Percentiles rank a stretch among this genome's conserved stretches.
These are phyloP conservation scores for Poecile atricapillus DNA, from an alignment of 2,113 vertebrate species.

Conservation along the genomic window DNA sequence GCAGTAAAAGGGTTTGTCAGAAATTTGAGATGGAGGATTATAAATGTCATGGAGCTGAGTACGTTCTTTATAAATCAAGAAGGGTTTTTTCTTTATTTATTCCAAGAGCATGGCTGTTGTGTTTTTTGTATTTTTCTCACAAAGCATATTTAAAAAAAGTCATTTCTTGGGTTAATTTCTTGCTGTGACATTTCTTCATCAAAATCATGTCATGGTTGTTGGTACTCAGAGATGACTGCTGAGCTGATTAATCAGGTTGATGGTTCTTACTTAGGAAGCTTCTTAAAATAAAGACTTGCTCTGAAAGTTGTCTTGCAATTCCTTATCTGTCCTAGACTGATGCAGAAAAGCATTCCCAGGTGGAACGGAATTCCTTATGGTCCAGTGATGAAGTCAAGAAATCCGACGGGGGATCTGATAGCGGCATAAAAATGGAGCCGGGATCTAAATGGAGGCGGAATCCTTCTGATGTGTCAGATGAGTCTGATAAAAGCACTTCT, in stretches of 20 bases:
- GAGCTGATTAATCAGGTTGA: neutral
- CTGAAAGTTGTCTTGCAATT: neutral
- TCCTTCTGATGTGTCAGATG: conserved; percentile 90
- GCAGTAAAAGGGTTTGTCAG: neutral
- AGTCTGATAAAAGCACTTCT: conserved; percentile 90
- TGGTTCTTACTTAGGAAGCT: neutral
- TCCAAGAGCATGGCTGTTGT: neutral
- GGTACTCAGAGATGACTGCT: neutral
- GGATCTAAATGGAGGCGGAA: conserved; percentile 89
- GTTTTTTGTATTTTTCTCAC: neutral
- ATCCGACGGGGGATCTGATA: conserved; percentile 87
- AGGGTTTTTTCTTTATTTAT: neutral
- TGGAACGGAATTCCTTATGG: conserved; percentile 82
- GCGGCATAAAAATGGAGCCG: conserved; percentile 83
- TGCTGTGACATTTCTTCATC: neutral
- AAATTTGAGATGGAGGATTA: neutral
- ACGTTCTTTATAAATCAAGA: neutral
- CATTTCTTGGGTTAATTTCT: neutral
- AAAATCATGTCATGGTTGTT: neutral
- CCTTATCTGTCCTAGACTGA: conserved; percentile 82
- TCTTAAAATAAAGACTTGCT: neutral
- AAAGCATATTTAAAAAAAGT: neutral
- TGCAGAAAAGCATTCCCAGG: conserved; percentile 88
- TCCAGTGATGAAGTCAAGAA: conserved; percentile 88
- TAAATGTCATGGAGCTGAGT: neutral